Conservation (phyloP, 2,888 invertebrate species). For the Sinopyrophorus schimmeli region DNA sequence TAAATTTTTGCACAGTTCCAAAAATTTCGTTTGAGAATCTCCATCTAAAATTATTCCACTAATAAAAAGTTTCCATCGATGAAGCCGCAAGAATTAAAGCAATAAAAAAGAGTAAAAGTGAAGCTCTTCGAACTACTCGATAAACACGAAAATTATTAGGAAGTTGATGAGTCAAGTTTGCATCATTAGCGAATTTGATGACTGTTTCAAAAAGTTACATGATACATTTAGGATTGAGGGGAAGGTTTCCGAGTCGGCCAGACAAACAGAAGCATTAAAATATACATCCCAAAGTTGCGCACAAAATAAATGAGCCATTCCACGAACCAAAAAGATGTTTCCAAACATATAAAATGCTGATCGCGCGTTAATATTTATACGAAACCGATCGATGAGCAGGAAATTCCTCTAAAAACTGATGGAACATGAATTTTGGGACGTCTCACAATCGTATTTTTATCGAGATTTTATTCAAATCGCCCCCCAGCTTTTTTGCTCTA, state of each 20-base stretch:
- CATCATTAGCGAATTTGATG: conserved; percentile 48
- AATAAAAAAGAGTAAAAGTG: too few species aligned
- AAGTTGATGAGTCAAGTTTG: conserved; percentile 47
- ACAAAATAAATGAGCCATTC: conserved; percentile 48
- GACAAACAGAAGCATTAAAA: conserved; percentile 34
- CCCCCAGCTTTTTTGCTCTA: too few species aligned
- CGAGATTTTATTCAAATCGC: too few species aligned
- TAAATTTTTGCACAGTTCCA: too few species aligned
- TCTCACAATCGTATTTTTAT: too few species aligned
- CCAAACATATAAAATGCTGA: conserved; percentile 52
- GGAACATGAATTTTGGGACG: conserved; percentile 34
- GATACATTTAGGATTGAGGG: conserved; percentile 36
- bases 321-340: conserved; percentile 48
- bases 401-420: conserved; percentile 37
- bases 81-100: too few species aligned
- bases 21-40: too few species aligned
- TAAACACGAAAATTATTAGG: conserved; percentile 20
- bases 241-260: conserved; percentile 37
- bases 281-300: conserved; percentile 36
- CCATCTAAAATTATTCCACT: too few species aligned
- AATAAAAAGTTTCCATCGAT: too few species aligned
- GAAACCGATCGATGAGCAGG: conserved; percentile 45
- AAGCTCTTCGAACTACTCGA: conserved; percentile 1
- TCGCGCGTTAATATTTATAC: conserved; percentile 52
- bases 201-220: conserved; percentile 43